These are phyloP conservation scores for Nebria brevicollis DNA, from an alignment of 2,888 invertebrate genomes.

Conservation along the genomic window DNA sequence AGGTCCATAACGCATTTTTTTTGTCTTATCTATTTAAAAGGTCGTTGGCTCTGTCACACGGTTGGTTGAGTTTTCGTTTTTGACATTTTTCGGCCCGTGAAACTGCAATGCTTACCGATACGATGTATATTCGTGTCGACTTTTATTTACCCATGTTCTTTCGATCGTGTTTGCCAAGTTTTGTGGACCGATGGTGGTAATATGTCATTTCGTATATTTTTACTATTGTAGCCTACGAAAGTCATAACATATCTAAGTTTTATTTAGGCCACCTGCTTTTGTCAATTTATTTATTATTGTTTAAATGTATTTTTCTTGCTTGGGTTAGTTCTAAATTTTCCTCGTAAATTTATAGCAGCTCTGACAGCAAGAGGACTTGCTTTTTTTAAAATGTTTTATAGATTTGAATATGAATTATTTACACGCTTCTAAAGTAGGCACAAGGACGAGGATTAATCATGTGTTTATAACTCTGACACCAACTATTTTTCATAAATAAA, in stretches of 20 bases:
- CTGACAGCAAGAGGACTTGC: not conserved
- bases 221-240: slow-evolving; percentile 22
- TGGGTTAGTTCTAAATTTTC: not conserved
- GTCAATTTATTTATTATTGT: slow-evolving; percentile 43
- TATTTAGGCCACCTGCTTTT: slow-evolving; percentile 33
- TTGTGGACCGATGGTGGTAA: not conserved
- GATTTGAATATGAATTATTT: not conserved
- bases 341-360: not conserved
- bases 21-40: slow-evolving; percentile 16
- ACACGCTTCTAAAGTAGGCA: not conserved
- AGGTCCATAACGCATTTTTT: not conserved
- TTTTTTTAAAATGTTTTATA: not conserved
- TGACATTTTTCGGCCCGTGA: slow-evolving; percentile 8
- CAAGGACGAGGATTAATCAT: not conserved
- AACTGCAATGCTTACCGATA: slow-evolving; percentile 12
- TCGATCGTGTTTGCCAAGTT: slow-evolving; percentile 5
- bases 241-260: slow-evolving; percentile 42
- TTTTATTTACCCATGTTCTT: slow-evolving; percentile 10
- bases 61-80: slow-evolving; percentile 10
- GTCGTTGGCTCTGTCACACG: slow-evolving; percentile 17
- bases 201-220: slow-evolving; percentile 31
- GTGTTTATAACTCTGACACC: not conserved
- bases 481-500: not conserved
- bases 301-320: slow-evolving; percentile 28
- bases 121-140: slow-evolving; percentile 7